Percentiles rank a stretch among this genome's conserved stretches.
phyloP scores from a whole-genome alignment of 2,113 vertebrate species.

The Neolamprologus variostigma region DNA sequence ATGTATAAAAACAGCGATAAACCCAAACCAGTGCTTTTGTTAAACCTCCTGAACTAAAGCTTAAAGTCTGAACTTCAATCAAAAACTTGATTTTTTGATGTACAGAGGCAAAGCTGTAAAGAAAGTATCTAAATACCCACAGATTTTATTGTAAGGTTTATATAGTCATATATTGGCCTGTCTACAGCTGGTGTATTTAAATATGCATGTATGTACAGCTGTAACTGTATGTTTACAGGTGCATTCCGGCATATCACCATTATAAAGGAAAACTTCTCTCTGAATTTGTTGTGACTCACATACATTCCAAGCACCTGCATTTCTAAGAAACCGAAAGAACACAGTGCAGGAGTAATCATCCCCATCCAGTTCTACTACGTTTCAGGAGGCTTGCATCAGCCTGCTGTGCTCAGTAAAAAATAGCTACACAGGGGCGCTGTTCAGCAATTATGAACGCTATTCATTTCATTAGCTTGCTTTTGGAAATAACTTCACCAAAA shows the following conservation, averaged over 20 bases:
- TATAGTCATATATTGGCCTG: neutral
- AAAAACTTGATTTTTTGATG: neutral
- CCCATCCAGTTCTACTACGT: neutral
- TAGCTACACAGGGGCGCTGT: conserved; percentile 21
- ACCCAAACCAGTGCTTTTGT: neutral
- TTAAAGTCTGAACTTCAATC: neutral
- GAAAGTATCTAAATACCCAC: neutral
- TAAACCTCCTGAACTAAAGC: neutral
- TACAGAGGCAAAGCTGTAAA: neutral
- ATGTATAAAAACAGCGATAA: neutral
- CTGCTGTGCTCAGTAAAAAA: neutral
- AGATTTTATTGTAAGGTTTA: neutral
- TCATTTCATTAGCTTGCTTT: neutral
- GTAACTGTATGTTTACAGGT: neutral
- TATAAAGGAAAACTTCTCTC: neutral
- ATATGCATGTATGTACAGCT: neutral
- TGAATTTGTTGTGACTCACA: neutral
- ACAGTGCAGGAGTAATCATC: neutral
- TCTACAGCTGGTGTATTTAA: neutral
- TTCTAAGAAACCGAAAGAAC: neutral
- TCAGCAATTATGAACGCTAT: neutral
- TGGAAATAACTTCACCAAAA: neutral
- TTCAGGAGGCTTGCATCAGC: conserved; percentile 72
- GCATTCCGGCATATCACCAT: accelerated
- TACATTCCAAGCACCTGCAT: neutral